Conservation (phyloP, 2,113 vertebrate species). For the Gobius niger region DNA sequence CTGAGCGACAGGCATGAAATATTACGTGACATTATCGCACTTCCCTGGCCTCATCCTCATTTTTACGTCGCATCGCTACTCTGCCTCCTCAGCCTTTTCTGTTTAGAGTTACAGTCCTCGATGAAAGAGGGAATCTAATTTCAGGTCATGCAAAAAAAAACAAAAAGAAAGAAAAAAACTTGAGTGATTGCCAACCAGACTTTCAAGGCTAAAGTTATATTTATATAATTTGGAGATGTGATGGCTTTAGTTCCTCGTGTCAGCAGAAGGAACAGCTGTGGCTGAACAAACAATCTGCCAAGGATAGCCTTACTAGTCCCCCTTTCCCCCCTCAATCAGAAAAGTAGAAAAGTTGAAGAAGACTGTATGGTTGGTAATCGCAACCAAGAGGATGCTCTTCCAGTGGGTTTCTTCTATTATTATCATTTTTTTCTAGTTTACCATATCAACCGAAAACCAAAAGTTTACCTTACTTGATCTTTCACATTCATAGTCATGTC, state of each 20-base stretch:
- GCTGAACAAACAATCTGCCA: neutral
- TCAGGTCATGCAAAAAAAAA: neutral
- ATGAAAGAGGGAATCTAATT: neutral
- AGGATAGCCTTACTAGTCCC: too few species aligned
- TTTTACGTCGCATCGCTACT: slow-evolving; percentile 2
- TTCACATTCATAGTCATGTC: neutral
- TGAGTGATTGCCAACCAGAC: neutral
- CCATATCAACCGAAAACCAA: too few species aligned
- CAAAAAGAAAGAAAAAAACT: neutral
- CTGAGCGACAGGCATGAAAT: slow-evolving; percentile 43
- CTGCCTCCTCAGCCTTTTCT: slow-evolving; percentile 11
- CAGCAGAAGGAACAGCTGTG: neutral
- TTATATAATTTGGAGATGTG: neutral
- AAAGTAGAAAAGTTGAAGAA: too few species aligned
- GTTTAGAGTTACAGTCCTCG: slow-evolving; percentile 8
- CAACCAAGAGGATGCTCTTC: too few species aligned
- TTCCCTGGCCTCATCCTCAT: slow-evolving; percentile 19
- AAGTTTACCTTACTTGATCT: too few species aligned
- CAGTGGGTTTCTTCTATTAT: too few species aligned
- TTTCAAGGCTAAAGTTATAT: neutral
- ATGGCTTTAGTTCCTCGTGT: neutral
- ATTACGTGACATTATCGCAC: slow-evolving; percentile 23
- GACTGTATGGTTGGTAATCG: too few species aligned
- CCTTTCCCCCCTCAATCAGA: too few species aligned
- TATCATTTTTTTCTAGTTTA: too few species aligned